Evolutionary conservation across 2,113 vertebrate genomes (phyloP).

Genomic region (Todiramphus chloris): DNA sequence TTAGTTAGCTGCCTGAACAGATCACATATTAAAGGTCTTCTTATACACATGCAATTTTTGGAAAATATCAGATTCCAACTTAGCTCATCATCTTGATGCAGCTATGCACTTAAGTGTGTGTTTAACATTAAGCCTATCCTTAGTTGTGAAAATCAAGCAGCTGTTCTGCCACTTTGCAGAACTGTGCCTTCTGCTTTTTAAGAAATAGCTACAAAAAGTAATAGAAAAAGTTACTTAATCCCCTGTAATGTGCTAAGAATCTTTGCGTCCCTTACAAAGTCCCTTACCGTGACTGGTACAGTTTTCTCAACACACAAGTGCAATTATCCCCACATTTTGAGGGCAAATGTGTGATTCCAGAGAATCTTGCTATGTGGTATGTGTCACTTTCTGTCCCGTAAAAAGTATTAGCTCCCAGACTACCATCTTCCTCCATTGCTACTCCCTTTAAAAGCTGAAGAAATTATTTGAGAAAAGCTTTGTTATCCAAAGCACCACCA

Average conservation of each 20-base stretch:
- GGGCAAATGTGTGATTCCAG: not conserved
- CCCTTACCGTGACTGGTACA: not conserved
- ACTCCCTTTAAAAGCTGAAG: not conserved
- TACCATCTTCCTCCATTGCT: not conserved
- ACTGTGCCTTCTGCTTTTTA: not conserved
- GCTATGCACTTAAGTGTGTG: not conserved
- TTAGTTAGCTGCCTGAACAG: not conserved
- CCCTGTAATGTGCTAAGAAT: not conserved
- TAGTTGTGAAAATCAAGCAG: constrained; percentile 38
- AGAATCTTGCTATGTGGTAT: not conserved
- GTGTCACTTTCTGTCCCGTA: not conserved
- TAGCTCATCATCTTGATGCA: constrained; percentile 6
- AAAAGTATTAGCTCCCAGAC: not conserved
- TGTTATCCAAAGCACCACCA: not conserved
- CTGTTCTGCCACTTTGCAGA: constrained; percentile 4
- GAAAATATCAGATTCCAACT: not conserved
- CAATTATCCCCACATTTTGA: not conserved
- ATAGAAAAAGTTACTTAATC: not conserved
- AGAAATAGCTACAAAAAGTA: not conserved
- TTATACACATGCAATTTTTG: not conserved
- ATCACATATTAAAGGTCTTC: not conserved
- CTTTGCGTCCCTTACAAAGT: not conserved
- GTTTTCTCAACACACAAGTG: not conserved
- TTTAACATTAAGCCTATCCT: constrained; percentile 3
- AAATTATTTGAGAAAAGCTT: not conserved